Base-by-base conservation (phyloP, 2,113 vertebrate species). In the Trachemys scripta region DNA sequence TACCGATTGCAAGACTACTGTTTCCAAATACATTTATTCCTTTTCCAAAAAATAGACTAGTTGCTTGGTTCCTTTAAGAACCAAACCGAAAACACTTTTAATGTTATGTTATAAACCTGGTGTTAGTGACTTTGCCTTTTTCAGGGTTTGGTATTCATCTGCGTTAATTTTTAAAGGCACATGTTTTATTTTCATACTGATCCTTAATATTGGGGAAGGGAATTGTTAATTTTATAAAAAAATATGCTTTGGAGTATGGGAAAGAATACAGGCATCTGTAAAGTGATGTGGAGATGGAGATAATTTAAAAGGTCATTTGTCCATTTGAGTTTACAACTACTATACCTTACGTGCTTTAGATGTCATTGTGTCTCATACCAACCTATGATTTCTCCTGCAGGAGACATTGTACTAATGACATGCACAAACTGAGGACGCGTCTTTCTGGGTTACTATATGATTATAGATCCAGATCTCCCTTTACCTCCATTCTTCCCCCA, bases 281-380 rank as follows among this genome's bases (percentile, higher is more conserved):
- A 76, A 89, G 45, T 47, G 56, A 20, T 20, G 29, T 3, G 3
- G 78, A 22, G 31, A 54, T 56, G 20, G 45, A 50, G 56, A 90
- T 17, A 80, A 51, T 83, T 92, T 38, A 51, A 90, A 88, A 65
- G 1, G 0, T 42, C 20, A 65, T 59, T 92, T 82, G 49, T 89
- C 84, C 38, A 6, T 6, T 82, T 90, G 56, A 84, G 1, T 92
- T 94, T 59, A 51, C 80, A 72, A 5, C 3, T 0, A 1, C 17
- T 51, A 5, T 80, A 19, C 69, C 14, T 85, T 22, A 4, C 0
- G 0, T 35, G 31, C 47, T 31, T 0, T 1, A 88, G 86, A 88
- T 95, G 82, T 88, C 50, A 2, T 31, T 49, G 29, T 54, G 51
- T 84, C 42, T 1, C 1, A 35, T 35, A 69, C 78, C 87, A 92